These are phyloP conservation scores for Lanius ludovicianus DNA, from an alignment of 2,113 vertebrate species.

Conservation along the genomic window DNA sequence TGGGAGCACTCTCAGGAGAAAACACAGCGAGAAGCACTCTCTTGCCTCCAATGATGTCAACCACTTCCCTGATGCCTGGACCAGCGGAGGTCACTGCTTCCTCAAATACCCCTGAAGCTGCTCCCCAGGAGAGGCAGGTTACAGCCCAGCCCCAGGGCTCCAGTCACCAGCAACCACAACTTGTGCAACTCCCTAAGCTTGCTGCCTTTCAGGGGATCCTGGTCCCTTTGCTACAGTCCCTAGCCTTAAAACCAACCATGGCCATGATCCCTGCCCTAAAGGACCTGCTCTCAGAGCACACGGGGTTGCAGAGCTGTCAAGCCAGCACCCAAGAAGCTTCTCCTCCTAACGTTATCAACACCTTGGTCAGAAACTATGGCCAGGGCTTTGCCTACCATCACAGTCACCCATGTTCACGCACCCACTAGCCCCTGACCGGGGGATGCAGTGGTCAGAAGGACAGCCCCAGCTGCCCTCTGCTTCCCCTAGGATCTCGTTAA, in stretches of 20 bases:
- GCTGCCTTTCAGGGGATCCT: not conserved
- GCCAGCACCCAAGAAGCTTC: not conserved
- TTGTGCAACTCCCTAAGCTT: not conserved
- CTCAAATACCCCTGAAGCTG: not conserved
- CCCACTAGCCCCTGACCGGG: not conserved
- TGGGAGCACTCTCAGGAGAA: not conserved
- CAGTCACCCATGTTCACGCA: not conserved
- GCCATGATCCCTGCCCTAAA: not conserved
- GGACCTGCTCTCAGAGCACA: not conserved
- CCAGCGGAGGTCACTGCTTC: not conserved
- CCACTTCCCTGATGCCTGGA: accelerated
- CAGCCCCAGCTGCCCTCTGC: not conserved
- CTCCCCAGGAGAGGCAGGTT: not conserved
- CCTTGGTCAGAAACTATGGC: not conserved
- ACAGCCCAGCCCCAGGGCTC: not conserved
- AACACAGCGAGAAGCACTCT: not conserved
- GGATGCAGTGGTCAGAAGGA: not conserved
- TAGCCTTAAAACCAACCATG: not conserved
- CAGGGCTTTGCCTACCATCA: not conserved
- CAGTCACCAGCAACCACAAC: not conserved
- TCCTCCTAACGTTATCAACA: not conserved
- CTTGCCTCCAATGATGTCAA: not conserved
- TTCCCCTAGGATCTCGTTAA: not conserved
- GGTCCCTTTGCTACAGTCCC: not conserved
- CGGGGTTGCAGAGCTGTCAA: not conserved